Evolutionary conservation across 1,140 invertebrate species (phyloP), one percentile per base, ranked within the genome.

Genomic region (Drosophila eugracilis): DNA sequence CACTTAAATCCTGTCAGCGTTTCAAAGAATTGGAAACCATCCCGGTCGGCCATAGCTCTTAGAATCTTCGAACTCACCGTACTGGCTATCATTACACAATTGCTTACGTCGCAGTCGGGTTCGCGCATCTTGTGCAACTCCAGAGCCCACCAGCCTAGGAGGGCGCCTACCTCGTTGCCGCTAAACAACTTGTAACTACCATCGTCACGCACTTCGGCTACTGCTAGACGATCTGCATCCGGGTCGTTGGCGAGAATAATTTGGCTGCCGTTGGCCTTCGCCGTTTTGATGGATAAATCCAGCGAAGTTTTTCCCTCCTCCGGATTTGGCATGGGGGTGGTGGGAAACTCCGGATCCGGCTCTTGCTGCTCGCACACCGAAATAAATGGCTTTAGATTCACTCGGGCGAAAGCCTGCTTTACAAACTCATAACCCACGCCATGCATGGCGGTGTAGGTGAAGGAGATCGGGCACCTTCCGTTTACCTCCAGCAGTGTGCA

Each of bases 1-100:
- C 98, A 99, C 90, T 99, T 99, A 90, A 99, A 99, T 0, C 99
- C 96, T n/a, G 99, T 99, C 42, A 99, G 93, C 0, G 99, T 99
- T 93, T 99, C 98, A 92, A 95, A 94, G 91, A 97, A 98, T 77
- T 94, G 93, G 75, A 97, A 97, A 17, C 97, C 98, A 92, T 98
- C 96, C 14, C 93, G 93, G 37, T 94, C 93, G 0, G 96, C 95
- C 80, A 99, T 97, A 2, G 97, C 94, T 19, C 94, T 92, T n/a
- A 99, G 92, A 74, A 99, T 98, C 93, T 99, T 99, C 5, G 98
- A 99, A 42, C 98, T 99, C 21, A 99, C 99, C 5, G 98, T 98
- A 78, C 98, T 99, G 30, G 97, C 94, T 37, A 99, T 89, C 94
- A 99, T 96, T 77, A 96, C 98, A 7, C 95, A 92, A 42, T 96